Evolutionary conservation across 2,888 invertebrate genomes (phyloP).

Genomic region (Calameuta idolon): DNA sequence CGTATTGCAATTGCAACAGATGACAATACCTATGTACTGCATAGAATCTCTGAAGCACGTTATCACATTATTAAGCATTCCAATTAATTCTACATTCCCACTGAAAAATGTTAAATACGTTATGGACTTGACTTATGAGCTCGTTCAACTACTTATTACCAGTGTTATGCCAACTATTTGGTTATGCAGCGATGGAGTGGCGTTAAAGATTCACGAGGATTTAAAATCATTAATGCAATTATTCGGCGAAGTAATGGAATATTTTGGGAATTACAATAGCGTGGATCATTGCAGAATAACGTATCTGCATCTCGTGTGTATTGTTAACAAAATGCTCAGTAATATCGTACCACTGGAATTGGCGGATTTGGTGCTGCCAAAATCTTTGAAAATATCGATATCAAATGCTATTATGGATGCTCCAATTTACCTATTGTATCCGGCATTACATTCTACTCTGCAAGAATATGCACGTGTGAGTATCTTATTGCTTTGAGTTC

Average conservation of each 20-base stretch:
- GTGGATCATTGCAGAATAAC: slow-evolving; percentile 62
- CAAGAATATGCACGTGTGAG: slow-evolving; percentile 67
- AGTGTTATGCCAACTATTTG: slow-evolving; percentile 72
- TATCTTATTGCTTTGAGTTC: slow-evolving; percentile 22
- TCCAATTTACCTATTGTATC: slow-evolving; percentile 67
- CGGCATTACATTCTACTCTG: slow-evolving; percentile 64
- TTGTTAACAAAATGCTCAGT: slow-evolving; percentile 62
- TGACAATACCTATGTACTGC: slow-evolving; percentile 68
- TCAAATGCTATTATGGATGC: slow-evolving; percentile 67
- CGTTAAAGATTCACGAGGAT: slow-evolving; percentile 50
- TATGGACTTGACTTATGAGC: slow-evolving; percentile 54
- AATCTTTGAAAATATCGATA: slow-evolving; percentile 66
- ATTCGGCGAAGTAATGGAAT: slow-evolving; percentile 69
- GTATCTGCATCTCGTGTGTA: slow-evolving; percentile 67
- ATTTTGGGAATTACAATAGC: slow-evolving; percentile 44
- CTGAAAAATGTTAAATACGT: slow-evolving; percentile 50
- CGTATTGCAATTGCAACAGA: slow-evolving; percentile 65
- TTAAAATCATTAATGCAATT: slow-evolving; percentile 67
- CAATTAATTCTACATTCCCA: slow-evolving; percentile 42
- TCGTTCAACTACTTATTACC: slow-evolving; percentile 69
- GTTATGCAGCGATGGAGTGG: slow-evolving; percentile 58
- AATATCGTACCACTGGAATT: slow-evolving; percentile 66
- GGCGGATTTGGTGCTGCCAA: slow-evolving; percentile 65
- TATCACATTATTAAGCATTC: slow-evolving; percentile 47
- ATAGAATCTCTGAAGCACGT: slow-evolving; percentile 62